Percentiles rank a stretch among this genome's conserved stretches.
Conservation (phyloP, 2,797 vertebrate genomes). For the Cirrhinus mrigala region DNA sequence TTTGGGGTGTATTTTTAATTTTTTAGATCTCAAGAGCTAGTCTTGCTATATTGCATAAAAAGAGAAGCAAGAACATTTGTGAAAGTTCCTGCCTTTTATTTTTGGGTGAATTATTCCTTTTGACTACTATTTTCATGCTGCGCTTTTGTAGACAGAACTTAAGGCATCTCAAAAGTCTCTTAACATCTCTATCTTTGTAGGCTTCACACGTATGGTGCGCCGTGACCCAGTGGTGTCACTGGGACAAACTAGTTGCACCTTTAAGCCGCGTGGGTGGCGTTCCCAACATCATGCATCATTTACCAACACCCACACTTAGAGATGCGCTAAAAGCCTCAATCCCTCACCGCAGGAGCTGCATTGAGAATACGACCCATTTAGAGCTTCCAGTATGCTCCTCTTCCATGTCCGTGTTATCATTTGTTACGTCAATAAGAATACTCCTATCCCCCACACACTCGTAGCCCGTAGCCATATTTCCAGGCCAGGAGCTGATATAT, state of each 20-base stretch:
- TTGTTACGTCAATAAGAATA: conserved; percentile 62
- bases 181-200: neutral
- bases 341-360: neutral
- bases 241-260: conserved; percentile 30
- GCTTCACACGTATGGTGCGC: neutral
- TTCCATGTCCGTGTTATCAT: conserved; percentile 51
- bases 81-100: too few species aligned
- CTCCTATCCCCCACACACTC: conserved; percentile 50
- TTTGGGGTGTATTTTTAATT: too few species aligned
- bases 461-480: conserved; percentile 58
- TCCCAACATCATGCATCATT: conserved; percentile 38
- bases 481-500: conserved; percentile 38
- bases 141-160: neutral
- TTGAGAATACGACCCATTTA: conserved; percentile 22
- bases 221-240: neutral
- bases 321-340: conserved; percentile 27
- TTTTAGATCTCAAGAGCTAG: too few species aligned
- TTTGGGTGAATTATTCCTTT: neutral
- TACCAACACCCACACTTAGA: conserved; percentile 14
- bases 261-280: conserved; percentile 4
- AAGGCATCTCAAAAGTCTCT: neutral
- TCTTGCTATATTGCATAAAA: too few species aligned
- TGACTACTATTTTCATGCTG: neutral
- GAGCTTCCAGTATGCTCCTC: neutral
- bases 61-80: too few species aligned